Evolutionary conservation across 2,888 invertebrate species (phyloP).

Genomic region (Chloroclysta siterata): DNA sequence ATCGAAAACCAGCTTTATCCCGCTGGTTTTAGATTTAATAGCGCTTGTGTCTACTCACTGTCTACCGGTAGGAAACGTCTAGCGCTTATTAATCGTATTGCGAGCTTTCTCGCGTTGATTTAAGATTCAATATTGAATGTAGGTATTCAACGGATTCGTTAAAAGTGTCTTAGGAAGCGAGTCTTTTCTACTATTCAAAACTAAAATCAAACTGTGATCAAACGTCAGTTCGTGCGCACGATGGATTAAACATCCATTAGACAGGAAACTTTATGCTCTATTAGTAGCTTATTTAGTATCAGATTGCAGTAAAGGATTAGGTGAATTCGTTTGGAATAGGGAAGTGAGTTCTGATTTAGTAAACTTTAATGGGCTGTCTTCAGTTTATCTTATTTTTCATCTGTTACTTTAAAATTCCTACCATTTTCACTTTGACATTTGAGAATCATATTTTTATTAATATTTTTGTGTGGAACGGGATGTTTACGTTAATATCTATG

Average conservation of each 20-base stretch:
- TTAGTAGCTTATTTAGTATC: slow-evolving; percentile 36
- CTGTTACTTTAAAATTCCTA: slow-evolving; percentile 4
- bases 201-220: slow-evolving; percentile 12
- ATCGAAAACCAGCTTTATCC: slow-evolving; percentile 16
- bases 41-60: slow-evolving; percentile 5
- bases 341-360: slow-evolving; percentile 31
- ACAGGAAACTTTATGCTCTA: slow-evolving; percentile 45
- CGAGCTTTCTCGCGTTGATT: neutral
- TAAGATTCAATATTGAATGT: slow-evolving; percentile 14
- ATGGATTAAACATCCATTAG: slow-evolving; percentile 46
- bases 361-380: slow-evolving; percentile 31
- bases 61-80: neutral
- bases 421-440: neutral
- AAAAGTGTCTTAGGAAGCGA: neutral
- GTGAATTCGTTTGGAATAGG: slow-evolving; percentile 29
- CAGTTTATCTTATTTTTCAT: slow-evolving; percentile 12
- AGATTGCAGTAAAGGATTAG: slow-evolving; percentile 36
- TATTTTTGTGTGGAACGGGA: neutral
- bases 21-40: slow-evolving; percentile 9
- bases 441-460: neutral
- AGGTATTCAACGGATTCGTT: slow-evolving; percentile 3
- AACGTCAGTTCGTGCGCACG: slow-evolving; percentile 51
- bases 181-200: slow-evolving; percentile 1
- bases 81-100: slow-evolving; percentile 2
- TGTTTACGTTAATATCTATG: neutral